phyloP scores from a whole-genome alignment of 1,140 invertebrate genomes.

The Rhopalosiphum padi region DNA sequence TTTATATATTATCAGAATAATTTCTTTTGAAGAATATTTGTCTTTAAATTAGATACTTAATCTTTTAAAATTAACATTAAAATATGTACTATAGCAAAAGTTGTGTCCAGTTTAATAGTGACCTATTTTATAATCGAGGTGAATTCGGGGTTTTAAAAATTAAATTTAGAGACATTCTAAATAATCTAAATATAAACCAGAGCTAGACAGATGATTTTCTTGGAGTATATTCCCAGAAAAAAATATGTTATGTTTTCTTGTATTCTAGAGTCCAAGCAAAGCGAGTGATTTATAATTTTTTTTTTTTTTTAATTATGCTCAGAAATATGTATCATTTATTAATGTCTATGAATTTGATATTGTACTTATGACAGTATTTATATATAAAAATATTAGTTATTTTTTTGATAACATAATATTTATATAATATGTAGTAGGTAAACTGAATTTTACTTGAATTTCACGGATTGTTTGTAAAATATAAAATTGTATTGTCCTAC shows the following conservation, averaged over 20 bases:
- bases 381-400: neutral
- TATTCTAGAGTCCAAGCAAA: neutral
- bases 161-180: conserved; percentile 18
- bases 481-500: neutral
- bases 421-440: neutral
- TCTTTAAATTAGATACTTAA: neutral
- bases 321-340: too few relatives aligned
- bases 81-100: neutral
- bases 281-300: neutral
- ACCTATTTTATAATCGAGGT: conserved; percentile 8
- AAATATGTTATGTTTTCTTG: neutral
- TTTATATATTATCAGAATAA: neutral
- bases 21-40: neutral
- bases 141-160: neutral
- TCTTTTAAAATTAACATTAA: neutral
- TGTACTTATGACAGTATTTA: neutral
- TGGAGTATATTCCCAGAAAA: neutral
- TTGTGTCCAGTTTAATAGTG: neutral
- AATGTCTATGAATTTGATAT: neutral
- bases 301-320: too few relatives aligned
- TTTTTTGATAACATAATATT: neutral
- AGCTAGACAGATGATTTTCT: conserved; percentile 14
- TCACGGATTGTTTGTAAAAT: neutral
- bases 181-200: conserved; percentile 13
- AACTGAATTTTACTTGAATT: neutral